Evolutionary conservation across 2,888 invertebrate species (phyloP), one percentile per base, ranked within the genome.

Genomic region (Cryptocheilus praepositus): DNA sequence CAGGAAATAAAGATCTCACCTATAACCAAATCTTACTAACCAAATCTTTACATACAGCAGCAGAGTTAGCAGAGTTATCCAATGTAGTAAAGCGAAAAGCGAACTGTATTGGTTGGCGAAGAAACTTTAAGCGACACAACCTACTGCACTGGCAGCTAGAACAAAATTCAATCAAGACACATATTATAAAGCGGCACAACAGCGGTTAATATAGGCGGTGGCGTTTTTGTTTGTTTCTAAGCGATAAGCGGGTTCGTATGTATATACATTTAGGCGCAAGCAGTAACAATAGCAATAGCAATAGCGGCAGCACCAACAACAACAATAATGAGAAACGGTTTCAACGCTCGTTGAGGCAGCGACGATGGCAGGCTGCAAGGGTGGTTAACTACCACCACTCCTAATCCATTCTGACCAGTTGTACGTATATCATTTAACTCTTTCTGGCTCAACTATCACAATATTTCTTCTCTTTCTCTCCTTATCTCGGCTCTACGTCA

Each of bases 91-190:
- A 85, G 83, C 83, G 83, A 81, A 84, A 86, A 87, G 86, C 86
- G 82, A 81, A 81, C 81, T 76, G 79, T 80, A 77, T 82, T 67
- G 79, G 79, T 84, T 82, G 83, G 82, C 83, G 83, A 75, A 81
- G 81, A 78, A 82, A 85, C 80, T 72, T 84, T 83, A 87, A 86
- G 86, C 86, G 84, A 83, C 81, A 87, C 83, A 86, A 86, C 81
- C 85, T 84, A 87, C 72, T 83, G 85, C 85, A 86, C 83, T 85
- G 86, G 83, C 83, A 83, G 85, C 86, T 84, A 86, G 82, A 86
- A 86, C 83, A 86, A 87, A 85, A 84, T 77, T 85, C 81, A 85
- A 85, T 77, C 76, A 78, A 76, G 61, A 64, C 71, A 36, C 36
- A 72, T 68, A 74, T 69, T 73, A 69, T 74, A 72, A 36, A 77